A percentile compares a stretch with the other conserved stretches of the same genome.
Conservation (phyloP, 2,113 vertebrate species). For the Scatophagus argus region DNA sequence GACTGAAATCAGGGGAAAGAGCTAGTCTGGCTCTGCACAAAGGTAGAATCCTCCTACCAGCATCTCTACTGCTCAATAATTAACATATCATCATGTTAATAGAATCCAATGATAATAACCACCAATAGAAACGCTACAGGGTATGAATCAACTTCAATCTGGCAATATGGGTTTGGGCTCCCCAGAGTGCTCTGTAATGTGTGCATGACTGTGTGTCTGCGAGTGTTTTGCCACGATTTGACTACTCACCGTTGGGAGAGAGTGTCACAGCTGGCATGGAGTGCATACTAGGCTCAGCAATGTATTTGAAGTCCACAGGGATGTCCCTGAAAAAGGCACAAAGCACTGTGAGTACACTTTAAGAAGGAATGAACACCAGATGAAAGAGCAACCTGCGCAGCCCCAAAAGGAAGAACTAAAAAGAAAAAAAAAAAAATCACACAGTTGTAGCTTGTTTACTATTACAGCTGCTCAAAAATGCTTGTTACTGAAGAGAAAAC, state of each 20-base stretch:
- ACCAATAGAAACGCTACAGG: conserved; percentile 8
- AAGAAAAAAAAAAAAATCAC: conserved; percentile 1
- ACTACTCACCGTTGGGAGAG: conserved; percentile 94
- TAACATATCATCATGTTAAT: not conserved
- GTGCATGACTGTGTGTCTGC: not conserved
- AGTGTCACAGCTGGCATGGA: conserved; percentile 99
- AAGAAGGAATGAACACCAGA: conserved; percentile 15
- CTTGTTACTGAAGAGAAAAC: conserved; percentile 14
- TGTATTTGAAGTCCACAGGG: conserved; percentile 99
- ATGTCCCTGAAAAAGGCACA: conserved; percentile 92
- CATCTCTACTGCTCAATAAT: not conserved
- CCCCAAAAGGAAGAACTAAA: not conserved
- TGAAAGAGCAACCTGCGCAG: conserved; percentile 13
- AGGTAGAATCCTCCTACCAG: not conserved
- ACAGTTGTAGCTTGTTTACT: conserved; percentile 23
- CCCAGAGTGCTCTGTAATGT: not conserved
- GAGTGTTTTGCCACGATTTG: conserved; percentile 22
- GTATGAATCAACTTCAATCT: conserved; percentile 17
- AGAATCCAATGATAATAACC: no score
- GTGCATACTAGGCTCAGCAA: conserved; percentile 99
- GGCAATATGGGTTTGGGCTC: conserved; percentile 28
- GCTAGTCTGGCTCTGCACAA: not conserved
- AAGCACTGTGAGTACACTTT: conserved; percentile 40
- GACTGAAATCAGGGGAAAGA: no score
- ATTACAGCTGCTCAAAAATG: conserved; percentile 14